Evolutionary conservation across 2,888 invertebrate genomes (phyloP), one percentile per base, ranked within the genome.

Genomic region (Crocallis elinguaria): DNA sequence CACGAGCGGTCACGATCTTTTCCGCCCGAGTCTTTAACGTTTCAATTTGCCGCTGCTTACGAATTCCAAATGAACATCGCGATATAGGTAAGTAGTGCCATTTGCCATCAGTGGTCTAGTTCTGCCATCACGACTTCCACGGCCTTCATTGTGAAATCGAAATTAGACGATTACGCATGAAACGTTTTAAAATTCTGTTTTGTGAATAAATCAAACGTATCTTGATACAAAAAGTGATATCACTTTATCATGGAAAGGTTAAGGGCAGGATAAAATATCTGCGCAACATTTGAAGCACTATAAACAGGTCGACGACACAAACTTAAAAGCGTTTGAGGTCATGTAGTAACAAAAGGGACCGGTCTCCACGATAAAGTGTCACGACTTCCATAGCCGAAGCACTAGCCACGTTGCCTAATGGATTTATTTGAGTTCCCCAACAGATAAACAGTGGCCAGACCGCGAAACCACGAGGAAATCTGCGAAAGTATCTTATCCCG

Each of bases 381-480:
- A 88, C 85, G 85, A 87, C 77, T 87, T 77, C 71, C 74, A 79
- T 73, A 82, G 78, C 76, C 78, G 78, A 83, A 80, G 75, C 79
- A 58, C 80, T 79, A 82, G 77, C 78, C 76, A 77, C 71, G 71
- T 79, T 77, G 73, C 75, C 73, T 76, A 82, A 85, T 82, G 84
- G 84, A 87, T 89, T 87, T 87, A 86, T 88, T 87, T 85, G 77
- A 79, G 81, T 79, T 82, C 77, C 76, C 64, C 67, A 73, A 69
- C 75, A 79, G 86, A 89, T 89, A 89, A 88, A 83, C 79, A 79
- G 80, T 75, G 81, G 81, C 69, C 68, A 79, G 81, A 87, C 89
- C 88, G 82, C 86, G 79, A 87, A 89, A 86, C 88, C 82, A 75
- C 86, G 73, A 81, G 86, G 79, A 85, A 87, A 89, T 88, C 86